A percentile compares a stretch with the other conserved stretches of the same genome.
Evolutionary conservation across 2,113 vertebrate species (phyloP).

Genomic region (Oxyruncus cristatus): DNA sequence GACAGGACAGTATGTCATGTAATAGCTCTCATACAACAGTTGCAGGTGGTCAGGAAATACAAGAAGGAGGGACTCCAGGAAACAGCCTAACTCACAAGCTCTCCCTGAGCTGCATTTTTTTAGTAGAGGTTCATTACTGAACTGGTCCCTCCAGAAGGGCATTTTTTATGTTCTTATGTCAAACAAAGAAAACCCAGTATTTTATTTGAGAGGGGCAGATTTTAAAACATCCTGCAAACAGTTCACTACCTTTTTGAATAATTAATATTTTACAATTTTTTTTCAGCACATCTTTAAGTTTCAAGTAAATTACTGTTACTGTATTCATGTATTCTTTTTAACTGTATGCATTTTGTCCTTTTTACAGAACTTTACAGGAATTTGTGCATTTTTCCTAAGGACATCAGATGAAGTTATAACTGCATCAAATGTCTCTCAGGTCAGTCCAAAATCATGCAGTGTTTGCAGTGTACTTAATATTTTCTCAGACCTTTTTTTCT

Average conservation of each 20-base stretch:
- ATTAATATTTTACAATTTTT: background rate
- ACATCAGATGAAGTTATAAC: constrained; percentile 74
- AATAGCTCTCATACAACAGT: background rate
- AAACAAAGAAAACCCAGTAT: background rate
- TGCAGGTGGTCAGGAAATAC: background rate
- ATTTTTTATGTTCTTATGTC: background rate
- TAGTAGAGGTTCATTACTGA: background rate
- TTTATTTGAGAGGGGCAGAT: background rate
- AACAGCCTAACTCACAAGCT: background rate
- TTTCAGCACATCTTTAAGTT: background rate
- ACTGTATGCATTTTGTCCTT: background rate
- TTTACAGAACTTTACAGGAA: constrained; percentile 74
- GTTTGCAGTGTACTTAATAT: background rate
- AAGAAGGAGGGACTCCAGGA: background rate
- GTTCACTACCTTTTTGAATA: background rate
- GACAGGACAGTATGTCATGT: background rate
- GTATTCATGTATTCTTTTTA: background rate
- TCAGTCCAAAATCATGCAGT: constrained; percentile 38
- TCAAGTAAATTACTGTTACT: background rate
- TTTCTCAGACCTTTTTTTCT: background rate
- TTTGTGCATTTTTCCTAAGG: constrained; percentile 82
- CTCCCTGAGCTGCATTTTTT: background rate
- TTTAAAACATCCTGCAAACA: background rate
- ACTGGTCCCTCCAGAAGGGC: background rate
- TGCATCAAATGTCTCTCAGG: constrained; percentile 78